These are phyloP conservation scores for Antheraea assamensis DNA, from an alignment of 2,888 invertebrate genomes.

Conservation along the genomic window DNA sequence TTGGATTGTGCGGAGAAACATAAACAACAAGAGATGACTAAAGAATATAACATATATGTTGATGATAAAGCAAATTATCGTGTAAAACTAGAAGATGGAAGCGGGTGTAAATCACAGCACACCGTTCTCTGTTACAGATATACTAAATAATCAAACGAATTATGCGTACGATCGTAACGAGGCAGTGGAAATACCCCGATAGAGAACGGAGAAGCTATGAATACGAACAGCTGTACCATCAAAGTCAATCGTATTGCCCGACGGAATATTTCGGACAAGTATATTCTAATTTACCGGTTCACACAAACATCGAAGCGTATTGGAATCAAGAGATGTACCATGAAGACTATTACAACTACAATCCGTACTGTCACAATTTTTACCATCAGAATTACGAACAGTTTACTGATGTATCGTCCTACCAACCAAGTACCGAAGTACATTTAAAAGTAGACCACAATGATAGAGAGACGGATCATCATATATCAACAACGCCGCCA, in stretches of 20 bases:
- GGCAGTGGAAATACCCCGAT: slow-evolving; percentile 60
- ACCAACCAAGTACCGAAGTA: slow-evolving; percentile 40
- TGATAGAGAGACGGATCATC: slow-evolving; percentile 36
- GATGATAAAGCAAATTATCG: slow-evolving; percentile 51
- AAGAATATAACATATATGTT: slow-evolving; percentile 41
- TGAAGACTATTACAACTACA: slow-evolving; percentile 69
- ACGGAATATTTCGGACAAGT: slow-evolving; percentile 63
- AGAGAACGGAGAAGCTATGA: slow-evolving; percentile 55
- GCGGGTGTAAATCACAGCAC: slow-evolving; percentile 49
- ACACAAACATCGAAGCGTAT: slow-evolving; percentile 60
- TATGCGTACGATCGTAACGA: slow-evolving; percentile 64
- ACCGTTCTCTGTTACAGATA: slow-evolving; percentile 75
- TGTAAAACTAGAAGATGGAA: slow-evolving; percentile 54
- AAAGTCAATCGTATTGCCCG: slow-evolving; percentile 54
- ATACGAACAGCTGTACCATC: slow-evolving; percentile 57
- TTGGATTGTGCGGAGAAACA: slow-evolving; percentile 40
- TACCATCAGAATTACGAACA: slow-evolving; percentile 67
- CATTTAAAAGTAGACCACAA: slow-evolving; percentile 41
- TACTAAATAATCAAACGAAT: slow-evolving; percentile 63
- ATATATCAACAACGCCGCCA: slow-evolving; percentile 26
- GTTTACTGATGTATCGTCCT: slow-evolving; percentile 40
- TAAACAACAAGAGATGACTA: slow-evolving; percentile 41
- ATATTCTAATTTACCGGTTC: slow-evolving; percentile 61
- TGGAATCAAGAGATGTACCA: slow-evolving; percentile 66
- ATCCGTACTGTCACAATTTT: slow-evolving; percentile 64